These are phyloP conservation scores for Caenorhabditis zanzibari DNA, from an alignment of 2,888 invertebrate species.

Conservation along the genomic window DNA sequence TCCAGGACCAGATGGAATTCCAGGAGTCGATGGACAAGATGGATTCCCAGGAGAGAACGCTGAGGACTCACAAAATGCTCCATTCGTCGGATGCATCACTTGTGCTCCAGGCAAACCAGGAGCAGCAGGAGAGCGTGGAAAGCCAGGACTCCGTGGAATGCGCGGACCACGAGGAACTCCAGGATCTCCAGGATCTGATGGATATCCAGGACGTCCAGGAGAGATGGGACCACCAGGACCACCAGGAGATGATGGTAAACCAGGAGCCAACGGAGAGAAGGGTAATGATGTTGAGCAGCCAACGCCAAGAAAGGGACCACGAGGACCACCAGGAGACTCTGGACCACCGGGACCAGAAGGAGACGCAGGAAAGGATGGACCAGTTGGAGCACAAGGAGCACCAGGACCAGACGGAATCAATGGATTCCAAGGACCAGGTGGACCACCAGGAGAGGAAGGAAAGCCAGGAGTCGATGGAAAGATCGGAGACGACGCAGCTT, in stretches of 20 bases:
- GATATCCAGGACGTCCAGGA: slow-evolving; percentile 71
- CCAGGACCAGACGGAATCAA: slow-evolving; percentile 73
- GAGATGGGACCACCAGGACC: slow-evolving; percentile 73
- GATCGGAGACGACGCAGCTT: slow-evolving; percentile 75
- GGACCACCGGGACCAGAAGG: slow-evolving; percentile 77
- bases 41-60: slow-evolving; percentile 73
- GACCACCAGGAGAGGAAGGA: slow-evolving; percentile 76
- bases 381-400: slow-evolving; percentile 70
- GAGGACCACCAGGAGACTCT: slow-evolving; percentile 75
- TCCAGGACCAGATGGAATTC: slow-evolving; percentile 70
- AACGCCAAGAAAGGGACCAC: slow-evolving; percentile 74
- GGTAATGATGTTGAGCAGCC: slow-evolving; percentile 74
- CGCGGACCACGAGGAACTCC: slow-evolving; percentile 73
- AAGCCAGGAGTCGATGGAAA: slow-evolving; percentile 68
- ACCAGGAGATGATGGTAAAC: slow-evolving; percentile 74
- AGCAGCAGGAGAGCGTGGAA: slow-evolving; percentile 71
- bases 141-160: slow-evolving; percentile 77
- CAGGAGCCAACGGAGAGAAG: slow-evolving; percentile 75
- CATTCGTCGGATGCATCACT: slow-evolving; percentile 75
- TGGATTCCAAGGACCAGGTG: slow-evolving; percentile 76
- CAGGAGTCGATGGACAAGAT: slow-evolving; percentile 71
- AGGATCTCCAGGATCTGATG: slow-evolving; percentile 70
- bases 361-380: slow-evolving; percentile 74
- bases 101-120: slow-evolving; percentile 75
- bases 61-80: slow-evolving; percentile 72